A percentile compares a stretch with the other conserved stretches of the same genome.
Conservation (phyloP, 2,888 invertebrate species). For the Dryadula phaetusa region DNA sequence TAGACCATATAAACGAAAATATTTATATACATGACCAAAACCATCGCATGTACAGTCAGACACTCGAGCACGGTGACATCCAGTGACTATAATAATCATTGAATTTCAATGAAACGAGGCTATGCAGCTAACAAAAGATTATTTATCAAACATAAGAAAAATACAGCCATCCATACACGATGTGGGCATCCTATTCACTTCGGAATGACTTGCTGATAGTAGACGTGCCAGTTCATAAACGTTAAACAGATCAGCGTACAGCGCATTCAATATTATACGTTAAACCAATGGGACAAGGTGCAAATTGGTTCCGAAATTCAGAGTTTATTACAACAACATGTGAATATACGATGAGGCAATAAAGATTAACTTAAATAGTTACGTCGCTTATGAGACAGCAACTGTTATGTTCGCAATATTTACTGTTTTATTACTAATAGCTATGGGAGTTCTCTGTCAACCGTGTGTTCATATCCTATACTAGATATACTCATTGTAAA, state of each 20-base stretch:
- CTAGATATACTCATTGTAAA: no score
- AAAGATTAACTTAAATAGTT: conserved; percentile 27
- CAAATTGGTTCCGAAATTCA: not conserved
- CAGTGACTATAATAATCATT: not conserved
- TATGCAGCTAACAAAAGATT: not conserved
- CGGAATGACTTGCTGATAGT: conserved; percentile 34
- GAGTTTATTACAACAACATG: conserved; percentile 19
- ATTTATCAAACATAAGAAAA: conserved; percentile 31
- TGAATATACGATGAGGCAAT: conserved; percentile 28
- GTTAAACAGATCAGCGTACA: conserved; percentile 24
- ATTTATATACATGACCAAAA: no score
- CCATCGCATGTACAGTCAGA: no score
- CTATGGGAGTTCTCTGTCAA: no score
- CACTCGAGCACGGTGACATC: no score
- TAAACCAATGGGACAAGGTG: not conserved
- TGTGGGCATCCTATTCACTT: conserved; percentile 30
- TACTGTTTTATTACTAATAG: conserved; percentile 11
- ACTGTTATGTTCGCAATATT: not conserved
- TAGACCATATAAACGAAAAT: no score
- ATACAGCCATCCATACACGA: conserved; percentile 17
- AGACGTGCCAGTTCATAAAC: conserved; percentile 32
- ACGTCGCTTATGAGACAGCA: conserved; percentile 7
- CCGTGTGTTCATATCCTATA: no score
- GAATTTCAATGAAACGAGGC: not conserved
- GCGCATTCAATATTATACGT: not conserved